phyloP scores from a whole-genome alignment of 2,888 invertebrate species.

The Villa cingulata region DNA sequence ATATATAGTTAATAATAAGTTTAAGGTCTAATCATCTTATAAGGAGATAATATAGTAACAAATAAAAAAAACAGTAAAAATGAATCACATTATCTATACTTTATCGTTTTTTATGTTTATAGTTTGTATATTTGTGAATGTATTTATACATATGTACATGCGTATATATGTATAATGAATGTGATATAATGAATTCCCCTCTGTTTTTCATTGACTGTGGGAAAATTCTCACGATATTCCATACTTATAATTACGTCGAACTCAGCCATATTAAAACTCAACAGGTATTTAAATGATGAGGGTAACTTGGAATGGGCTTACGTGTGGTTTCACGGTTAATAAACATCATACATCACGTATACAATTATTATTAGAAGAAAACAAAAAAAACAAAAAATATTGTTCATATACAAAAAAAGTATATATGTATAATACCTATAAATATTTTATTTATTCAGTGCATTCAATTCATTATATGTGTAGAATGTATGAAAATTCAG shows the following conservation, averaged over 20 bases:
- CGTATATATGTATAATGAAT: background rate
- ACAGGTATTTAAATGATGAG: slow-evolving; percentile 15
- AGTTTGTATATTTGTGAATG: too few species aligned
- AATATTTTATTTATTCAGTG: too few species aligned
- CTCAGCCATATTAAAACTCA: slow-evolving; percentile 10
- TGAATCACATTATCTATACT: too few species aligned
- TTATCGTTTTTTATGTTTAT: too few species aligned
- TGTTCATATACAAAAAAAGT: too few species aligned
- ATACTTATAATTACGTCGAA: slow-evolving; percentile 4
- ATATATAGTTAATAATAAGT: background rate
- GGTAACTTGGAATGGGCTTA: slow-evolving; percentile 14
- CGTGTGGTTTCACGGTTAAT: slow-evolving; percentile 22
- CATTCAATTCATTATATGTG: background rate
- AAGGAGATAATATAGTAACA: background rate
- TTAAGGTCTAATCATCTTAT: background rate
- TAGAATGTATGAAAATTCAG: background rate
- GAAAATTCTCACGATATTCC: slow-evolving; percentile 17
- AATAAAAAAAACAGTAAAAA: too few species aligned
- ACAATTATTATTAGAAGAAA: too few species aligned
- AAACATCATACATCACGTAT: slow-evolving; percentile 10
- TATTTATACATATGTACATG: too few species aligned
- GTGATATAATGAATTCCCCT: background rate
- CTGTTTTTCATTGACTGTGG: slow-evolving; percentile 8
- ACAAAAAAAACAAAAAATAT: too few species aligned
- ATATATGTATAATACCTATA: too few species aligned